Conservation (phyloP, 2,888 invertebrate species). For the Bhutanitis thaidina region DNA sequence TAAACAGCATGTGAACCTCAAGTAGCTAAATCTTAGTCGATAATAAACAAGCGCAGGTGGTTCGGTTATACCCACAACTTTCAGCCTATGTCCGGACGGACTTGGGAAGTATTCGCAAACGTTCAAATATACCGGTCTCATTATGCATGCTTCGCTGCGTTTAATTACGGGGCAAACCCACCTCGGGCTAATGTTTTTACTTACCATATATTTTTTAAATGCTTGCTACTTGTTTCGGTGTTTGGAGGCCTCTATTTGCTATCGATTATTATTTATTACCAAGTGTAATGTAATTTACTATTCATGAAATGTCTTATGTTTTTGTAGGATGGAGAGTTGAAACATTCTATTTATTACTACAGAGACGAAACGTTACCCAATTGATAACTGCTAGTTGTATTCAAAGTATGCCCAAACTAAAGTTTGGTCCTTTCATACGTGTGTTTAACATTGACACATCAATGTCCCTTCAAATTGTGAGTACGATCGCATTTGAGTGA, state of each 20-base stretch:
- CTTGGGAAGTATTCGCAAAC: conserved; percentile 72
- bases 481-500: conserved; percentile 8
- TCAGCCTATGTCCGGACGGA: conserved; percentile 55
- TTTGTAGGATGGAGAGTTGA: too few relatives aligned
- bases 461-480: conserved; percentile 39
- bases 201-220: conserved; percentile 76
- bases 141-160: conserved; percentile 75
- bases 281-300: too few relatives aligned
- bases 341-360: too few relatives aligned
- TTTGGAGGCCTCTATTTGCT: not conserved
- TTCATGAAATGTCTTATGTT: too few relatives aligned
- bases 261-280: too few relatives aligned
- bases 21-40: conserved; percentile 51
- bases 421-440: conserved; percentile 46
- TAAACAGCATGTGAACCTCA: conserved; percentile 52
- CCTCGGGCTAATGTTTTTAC: conserved; percentile 72
- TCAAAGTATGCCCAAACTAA: too few relatives aligned
- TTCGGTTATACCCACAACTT: conserved; percentile 41
- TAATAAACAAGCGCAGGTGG: conserved; percentile 71
- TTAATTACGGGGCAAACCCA: conserved; percentile 69
- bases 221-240: conserved; percentile 38
- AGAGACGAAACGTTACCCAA: too few relatives aligned
- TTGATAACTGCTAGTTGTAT: too few relatives aligned
- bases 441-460: conserved; percentile 75
- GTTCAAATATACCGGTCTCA: conserved; percentile 73